A percentile compares a stretch with the other conserved stretches of the same genome.
Evolutionary conservation across 2,888 invertebrate genomes (phyloP).

Genomic region (Amphipoea lucens): DNA sequence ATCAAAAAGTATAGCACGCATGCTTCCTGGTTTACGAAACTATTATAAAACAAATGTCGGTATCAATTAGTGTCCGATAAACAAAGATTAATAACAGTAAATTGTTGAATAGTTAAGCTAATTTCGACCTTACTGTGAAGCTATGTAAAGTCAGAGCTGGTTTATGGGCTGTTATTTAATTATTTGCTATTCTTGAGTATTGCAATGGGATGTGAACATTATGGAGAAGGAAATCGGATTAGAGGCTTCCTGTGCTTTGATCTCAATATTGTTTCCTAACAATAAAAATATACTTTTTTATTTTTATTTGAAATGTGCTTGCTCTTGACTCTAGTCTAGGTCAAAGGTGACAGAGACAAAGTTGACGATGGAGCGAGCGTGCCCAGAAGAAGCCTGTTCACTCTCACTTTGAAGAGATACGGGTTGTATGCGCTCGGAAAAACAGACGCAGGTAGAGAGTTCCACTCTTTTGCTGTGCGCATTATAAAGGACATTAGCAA

Average conservation of each 20-base stretch:
- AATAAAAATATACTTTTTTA: constrained; percentile 1
- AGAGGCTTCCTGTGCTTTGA: constrained; percentile 81
- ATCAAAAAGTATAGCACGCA: constrained; percentile 33
- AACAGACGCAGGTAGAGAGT: too few relatives aligned
- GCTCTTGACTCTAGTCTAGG: too few relatives aligned
- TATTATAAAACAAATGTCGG: constrained; percentile 55
- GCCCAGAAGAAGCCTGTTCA: too few relatives aligned
- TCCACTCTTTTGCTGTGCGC: too few relatives aligned
- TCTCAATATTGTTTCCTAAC: constrained; percentile 62
- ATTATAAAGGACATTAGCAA: too few relatives aligned
- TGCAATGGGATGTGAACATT: constrained; percentile 53
- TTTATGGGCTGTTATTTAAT: constrained; percentile 15
- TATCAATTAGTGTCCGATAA: constrained; percentile 62
- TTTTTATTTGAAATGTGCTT: too few relatives aligned
- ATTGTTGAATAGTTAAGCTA: constrained; percentile 15
- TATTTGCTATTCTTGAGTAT: constrained; percentile 20
- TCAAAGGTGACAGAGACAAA: too few relatives aligned
- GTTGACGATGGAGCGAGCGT: too few relatives aligned
- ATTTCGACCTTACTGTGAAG: constrained; percentile 22
- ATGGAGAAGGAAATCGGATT: constrained; percentile 76
- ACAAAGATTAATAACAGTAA: constrained; percentile 28
- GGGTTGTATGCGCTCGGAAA: too few relatives aligned
- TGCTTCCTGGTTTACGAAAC: constrained; percentile 63
- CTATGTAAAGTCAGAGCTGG: constrained; percentile 16
- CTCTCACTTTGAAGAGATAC: too few relatives aligned